Percentiles rank a stretch among this genome's conserved stretches.
Conservation (phyloP, 2,113 vertebrate genomes). For the Calonectris borealis region DNA sequence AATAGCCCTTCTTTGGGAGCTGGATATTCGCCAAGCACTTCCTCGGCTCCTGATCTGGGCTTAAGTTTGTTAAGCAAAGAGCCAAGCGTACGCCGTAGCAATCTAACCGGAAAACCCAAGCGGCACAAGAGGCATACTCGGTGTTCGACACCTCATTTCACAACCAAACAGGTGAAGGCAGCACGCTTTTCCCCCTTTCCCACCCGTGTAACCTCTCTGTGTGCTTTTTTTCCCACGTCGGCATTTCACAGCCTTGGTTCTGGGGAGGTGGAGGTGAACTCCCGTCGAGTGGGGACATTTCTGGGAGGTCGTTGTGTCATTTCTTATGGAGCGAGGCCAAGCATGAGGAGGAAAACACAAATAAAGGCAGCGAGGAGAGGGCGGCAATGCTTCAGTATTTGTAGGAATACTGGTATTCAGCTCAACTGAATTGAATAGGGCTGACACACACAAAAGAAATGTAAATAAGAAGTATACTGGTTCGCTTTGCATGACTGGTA, state of each 20-base stretch:
- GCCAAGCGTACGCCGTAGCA: rapidly evolving
- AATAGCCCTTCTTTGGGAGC: neutral
- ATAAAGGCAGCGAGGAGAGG: neutral
- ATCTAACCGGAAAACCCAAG: neutral
- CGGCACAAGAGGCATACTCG: neutral
- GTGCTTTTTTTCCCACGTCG: rapidly evolving
- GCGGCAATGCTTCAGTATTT: neutral
- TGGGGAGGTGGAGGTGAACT: neutral
- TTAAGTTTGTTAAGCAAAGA: neutral
- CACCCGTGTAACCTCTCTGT: rapidly evolving
- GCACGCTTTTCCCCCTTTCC: neutral
- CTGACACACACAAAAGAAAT: neutral
- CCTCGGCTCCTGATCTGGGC: neutral
- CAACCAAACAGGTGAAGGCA: neutral
- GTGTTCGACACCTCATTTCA: neutral
- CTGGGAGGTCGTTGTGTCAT: neutral
- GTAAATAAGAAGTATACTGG: neutral
- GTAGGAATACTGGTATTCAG: neutral
- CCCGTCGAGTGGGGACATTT: rapidly evolving
- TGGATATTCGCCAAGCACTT: neutral
- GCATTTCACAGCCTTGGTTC: neutral
- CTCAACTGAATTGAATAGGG: neutral
- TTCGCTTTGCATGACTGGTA: neutral
- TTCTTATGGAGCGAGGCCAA: neutral
- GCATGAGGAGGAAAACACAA: neutral